Evolutionary conservation across 2,113 vertebrate species (phyloP), one percentile per base, ranked within the genome.

Genomic region (Noctilio leporinus): DNA sequence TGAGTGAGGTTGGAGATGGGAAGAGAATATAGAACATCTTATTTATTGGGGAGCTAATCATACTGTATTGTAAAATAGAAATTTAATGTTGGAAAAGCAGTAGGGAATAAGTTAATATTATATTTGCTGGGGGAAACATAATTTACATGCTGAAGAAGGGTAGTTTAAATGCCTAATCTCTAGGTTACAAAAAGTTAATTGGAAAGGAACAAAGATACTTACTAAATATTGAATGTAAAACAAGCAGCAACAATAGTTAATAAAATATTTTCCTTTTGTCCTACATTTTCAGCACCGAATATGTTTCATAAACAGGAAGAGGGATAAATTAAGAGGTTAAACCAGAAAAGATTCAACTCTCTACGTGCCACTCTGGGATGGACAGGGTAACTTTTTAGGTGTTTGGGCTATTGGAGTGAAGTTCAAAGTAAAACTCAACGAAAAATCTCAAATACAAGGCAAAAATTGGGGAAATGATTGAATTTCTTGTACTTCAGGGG

Each of bases 181-280:
- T 73, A 86, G 62, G 65, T 94, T 88, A 81, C 15, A 91, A 26
- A 38, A 91, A 67, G 24, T 91, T 70, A 75, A 76, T 47, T 69
- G 43, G 49, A 51, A 83, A 92, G 43, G 85, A 38, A 76, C 49
- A 62, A 43, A 67, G 16, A 69, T 86, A 12, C 40, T 19, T 45
- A 90, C 28, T 91, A 77, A 97, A 85, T 93, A 53, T 65, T 94
- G 69, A 92, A 84, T 77, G 47, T 72, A 76, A 90, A 83, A 76
- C 45, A 95, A 92, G 53, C 38, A 64, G 55, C 28, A 92, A 62
- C 33, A 89, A 67, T 75, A 89, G 43, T 87, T 90, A 91, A 81
- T 26, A 33, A 43, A 93, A 87, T 47, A 49, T 73, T 85, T 89
- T 65, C 28, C 15, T 47, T 64, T 35, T 26, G 17, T 5, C 47